Evolutionary conservation across 1,140 invertebrate genomes (phyloP).

Genomic region (Saccostrea echinata): DNA sequence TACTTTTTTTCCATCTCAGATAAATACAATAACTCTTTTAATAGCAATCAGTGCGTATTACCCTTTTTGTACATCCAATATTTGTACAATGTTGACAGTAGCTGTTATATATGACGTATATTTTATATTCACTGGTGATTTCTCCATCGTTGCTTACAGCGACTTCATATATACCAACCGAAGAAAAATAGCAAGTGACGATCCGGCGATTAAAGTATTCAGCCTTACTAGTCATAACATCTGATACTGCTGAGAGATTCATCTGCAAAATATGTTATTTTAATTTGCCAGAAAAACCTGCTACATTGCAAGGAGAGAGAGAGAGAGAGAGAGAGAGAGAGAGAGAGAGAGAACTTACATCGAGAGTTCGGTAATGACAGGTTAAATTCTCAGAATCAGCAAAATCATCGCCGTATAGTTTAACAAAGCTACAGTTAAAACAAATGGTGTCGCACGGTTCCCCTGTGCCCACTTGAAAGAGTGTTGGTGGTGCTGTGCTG

Average conservation of each 20-base stretch:
- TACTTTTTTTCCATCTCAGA: too few species aligned
- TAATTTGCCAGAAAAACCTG: too few species aligned
- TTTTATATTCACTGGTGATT: slow-evolving; percentile 47
- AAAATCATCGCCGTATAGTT: slow-evolving; percentile 63
- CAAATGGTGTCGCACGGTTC: slow-evolving; percentile 59
- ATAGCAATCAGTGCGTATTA: too few species aligned
- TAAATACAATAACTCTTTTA: too few species aligned
- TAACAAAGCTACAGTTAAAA: slow-evolving; percentile 50
- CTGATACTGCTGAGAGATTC: slow-evolving; percentile 38
- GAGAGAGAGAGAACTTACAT: slow-evolving; percentile 48
- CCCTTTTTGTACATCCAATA: too few species aligned
- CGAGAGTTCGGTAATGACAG: slow-evolving; percentile 57
- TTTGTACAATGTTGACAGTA: slow-evolving; percentile 62
- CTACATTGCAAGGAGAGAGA: too few species aligned
- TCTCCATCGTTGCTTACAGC: slow-evolving; percentile 61
- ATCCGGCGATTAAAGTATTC: slow-evolving; percentile 37
- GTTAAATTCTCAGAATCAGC: slow-evolving; percentile 58
- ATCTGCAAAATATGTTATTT: slow-evolving; percentile 36
- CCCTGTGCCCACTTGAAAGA: slow-evolving; percentile 40
- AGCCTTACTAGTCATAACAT: slow-evolving; percentile 2
- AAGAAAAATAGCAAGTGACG: slow-evolving; percentile 55
- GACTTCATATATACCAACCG: slow-evolving; percentile 37
- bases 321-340: too few species aligned
- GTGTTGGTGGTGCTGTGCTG: slow-evolving; percentile 49
- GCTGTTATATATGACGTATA: slow-evolving; percentile 61